phyloP scores from a whole-genome alignment of 2,113 vertebrate species.

The Oncorhynchus nerka region DNA sequence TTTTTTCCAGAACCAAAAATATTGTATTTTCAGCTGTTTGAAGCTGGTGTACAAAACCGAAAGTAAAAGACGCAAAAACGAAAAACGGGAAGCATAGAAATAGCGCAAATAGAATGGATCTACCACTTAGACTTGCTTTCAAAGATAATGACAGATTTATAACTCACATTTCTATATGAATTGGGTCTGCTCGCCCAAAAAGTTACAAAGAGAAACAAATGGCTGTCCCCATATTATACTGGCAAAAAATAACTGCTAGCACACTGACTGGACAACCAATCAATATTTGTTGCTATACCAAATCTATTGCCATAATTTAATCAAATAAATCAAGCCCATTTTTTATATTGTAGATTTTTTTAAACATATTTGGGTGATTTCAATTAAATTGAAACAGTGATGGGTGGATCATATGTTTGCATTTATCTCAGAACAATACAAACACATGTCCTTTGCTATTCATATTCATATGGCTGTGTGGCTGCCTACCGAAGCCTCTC shows the following conservation, averaged over 20 bases:
- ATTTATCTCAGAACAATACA: background rate
- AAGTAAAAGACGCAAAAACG: too few relatives aligned
- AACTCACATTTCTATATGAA: too few relatives aligned
- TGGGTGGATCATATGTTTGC: background rate
- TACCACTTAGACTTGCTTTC: too few relatives aligned
- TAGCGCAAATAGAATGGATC: too few relatives aligned
- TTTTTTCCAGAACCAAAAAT: too few relatives aligned
- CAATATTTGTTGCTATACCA: background rate
- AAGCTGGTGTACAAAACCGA: too few relatives aligned
- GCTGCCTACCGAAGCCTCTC: conserved; percentile 9
- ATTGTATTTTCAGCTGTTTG: too few relatives aligned
- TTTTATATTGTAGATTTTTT: background rate
- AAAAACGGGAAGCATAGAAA: too few relatives aligned
- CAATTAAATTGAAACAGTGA: too few relatives aligned
- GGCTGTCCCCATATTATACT: background rate
- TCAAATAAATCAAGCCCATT: too few relatives aligned
- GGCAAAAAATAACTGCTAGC: background rate
- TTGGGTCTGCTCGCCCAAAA: too few relatives aligned
- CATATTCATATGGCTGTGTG: background rate
- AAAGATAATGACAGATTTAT: too few relatives aligned
- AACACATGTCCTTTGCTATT: background rate
- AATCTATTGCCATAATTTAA: background rate
- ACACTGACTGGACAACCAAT: background rate
- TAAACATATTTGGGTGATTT: background rate
- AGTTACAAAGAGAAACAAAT: conserved; percentile 19